Evolutionary conservation across 2,888 invertebrate species (phyloP), one percentile per base, ranked within the genome.

Genomic region (Leistus spinibarbis): DNA sequence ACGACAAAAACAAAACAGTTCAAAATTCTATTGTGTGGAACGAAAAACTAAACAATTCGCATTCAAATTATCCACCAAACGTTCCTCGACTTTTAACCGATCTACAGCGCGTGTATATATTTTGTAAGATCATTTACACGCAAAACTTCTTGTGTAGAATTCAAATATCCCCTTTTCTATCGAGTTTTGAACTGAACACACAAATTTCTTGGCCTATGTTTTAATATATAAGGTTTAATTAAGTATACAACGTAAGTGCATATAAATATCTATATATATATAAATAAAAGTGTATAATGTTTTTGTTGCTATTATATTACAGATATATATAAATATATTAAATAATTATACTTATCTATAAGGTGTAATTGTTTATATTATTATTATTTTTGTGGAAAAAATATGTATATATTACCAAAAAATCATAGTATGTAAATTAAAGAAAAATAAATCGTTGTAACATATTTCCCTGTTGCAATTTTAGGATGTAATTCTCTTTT

Each of bases 301-400:
- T 71, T 71, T 54, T 65, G 71, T 71, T 71, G 71, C 71, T 54
- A 71, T 71, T 71, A 63, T 54, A 63, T 70, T 70, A 71, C 24
- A 65, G 56, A 71, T 65, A 71, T 71, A 71, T 71, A 71, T 65
- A 54, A 63, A 62, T 10, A 20, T 20, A 63, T 7, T 23, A 19
- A 24, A 64, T 64, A 63, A 71, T 71, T 71, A 63, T 71, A 71
- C 64, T 65, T 63, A 65, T 40, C 27, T 13, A 27, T 71, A 71
- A 71, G 71, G 54, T 71, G 71, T 71, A 71, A 71, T 71, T 71
- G 65, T 71, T 65, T 71, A 65, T 71, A 65, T 71, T 71, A 71
- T 71, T 71, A 71, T 71, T 71, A 64, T 64, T 71, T 64, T 65
- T 54, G 65, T 64, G 65, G 16, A 57, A 57, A 63, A 63, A 71